Percentiles rank a stretch among this genome's conserved stretches.
phyloP scores from a whole-genome alignment of 2,113 vertebrate genomes.

The Oreotrochilus melanogaster region DNA sequence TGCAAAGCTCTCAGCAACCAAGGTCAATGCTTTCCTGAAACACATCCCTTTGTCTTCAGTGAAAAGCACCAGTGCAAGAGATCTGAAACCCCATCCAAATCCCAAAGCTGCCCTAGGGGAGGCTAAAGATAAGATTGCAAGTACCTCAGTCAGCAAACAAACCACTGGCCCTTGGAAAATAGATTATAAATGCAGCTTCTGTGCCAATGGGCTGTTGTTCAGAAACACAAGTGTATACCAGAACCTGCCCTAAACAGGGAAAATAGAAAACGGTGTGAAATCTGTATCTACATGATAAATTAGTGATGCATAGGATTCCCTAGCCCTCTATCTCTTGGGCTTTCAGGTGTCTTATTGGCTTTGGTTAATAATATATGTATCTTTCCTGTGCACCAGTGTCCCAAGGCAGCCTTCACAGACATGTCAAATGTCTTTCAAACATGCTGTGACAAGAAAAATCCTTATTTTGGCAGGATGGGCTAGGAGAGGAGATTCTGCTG shows the following conservation, averaged over 20 bases:
- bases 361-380: not conserved
- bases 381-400: not conserved
- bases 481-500: not conserved
- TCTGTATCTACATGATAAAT: not conserved
- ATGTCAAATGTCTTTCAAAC: conserved; percentile 16
- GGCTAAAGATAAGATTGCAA: not conserved
- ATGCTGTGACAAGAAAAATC: conserved; percentile 40
- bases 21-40: not conserved
- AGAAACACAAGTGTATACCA: not conserved
- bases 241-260: not conserved
- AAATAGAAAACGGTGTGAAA: not conserved
- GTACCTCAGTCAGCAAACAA: not conserved
- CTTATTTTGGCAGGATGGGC: conserved; percentile 37
- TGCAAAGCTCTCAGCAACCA: not conserved
- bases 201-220: not conserved
- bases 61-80: not conserved
- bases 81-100: not conserved
- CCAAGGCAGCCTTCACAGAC: conserved; percentile 12
- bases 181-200: not conserved
- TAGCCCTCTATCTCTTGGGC: not conserved
- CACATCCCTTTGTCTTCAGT: not conserved
- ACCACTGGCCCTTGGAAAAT: not conserved
- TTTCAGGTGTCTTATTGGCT: not conserved
- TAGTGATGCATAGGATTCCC: not conserved
- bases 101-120: not conserved